Conservation (phyloP, 2,888 invertebrate genomes). For the Drosophila diplacantha region DNA sequence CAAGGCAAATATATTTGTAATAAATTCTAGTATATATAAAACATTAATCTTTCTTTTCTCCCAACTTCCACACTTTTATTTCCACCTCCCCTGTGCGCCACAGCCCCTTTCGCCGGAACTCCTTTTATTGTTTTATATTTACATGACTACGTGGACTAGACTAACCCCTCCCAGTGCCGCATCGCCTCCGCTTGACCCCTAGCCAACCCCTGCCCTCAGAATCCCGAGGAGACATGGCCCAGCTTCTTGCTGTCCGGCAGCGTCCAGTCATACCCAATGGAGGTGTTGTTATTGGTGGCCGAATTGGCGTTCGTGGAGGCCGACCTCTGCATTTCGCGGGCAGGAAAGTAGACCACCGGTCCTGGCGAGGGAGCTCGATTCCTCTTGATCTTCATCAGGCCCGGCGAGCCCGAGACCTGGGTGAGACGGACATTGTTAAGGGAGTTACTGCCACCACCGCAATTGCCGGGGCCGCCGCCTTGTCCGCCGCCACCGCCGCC, state of each 20-base stretch:
- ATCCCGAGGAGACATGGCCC: slow-evolving; percentile 76
- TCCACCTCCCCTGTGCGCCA: slow-evolving; percentile 3
- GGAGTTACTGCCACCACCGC: slow-evolving; percentile 50
- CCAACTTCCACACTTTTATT: neutral
- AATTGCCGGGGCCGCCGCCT: slow-evolving; percentile 7
- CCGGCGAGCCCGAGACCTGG: slow-evolving; percentile 66
- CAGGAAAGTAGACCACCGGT: slow-evolving; percentile 78
- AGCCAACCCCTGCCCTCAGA: slow-evolving; percentile 56
- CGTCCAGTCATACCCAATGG: slow-evolving; percentile 75
- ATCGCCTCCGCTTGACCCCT: slow-evolving; percentile 11
- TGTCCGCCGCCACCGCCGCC: slow-evolving; percentile 35
- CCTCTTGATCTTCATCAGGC: slow-evolving; percentile 75
- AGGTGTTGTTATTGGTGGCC: slow-evolving; percentile 72
- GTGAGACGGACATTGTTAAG: slow-evolving; percentile 75
- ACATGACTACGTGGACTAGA: slow-evolving; percentile 38
- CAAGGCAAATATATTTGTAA: neutral
- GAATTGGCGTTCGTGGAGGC: slow-evolving; percentile 64
- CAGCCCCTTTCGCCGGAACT: neutral
- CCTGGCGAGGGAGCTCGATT: slow-evolving; percentile 78
- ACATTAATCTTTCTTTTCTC: too few species aligned
- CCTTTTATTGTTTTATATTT: slow-evolving; percentile 6
- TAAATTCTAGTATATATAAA: neutral
- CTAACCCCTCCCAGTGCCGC: slow-evolving; percentile 15
- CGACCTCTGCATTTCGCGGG: slow-evolving; percentile 75
- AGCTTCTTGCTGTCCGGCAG: slow-evolving; percentile 72